Evolutionary conservation across 2,888 invertebrate genomes (phyloP).

Genomic region (Orgyia antiqua): DNA sequence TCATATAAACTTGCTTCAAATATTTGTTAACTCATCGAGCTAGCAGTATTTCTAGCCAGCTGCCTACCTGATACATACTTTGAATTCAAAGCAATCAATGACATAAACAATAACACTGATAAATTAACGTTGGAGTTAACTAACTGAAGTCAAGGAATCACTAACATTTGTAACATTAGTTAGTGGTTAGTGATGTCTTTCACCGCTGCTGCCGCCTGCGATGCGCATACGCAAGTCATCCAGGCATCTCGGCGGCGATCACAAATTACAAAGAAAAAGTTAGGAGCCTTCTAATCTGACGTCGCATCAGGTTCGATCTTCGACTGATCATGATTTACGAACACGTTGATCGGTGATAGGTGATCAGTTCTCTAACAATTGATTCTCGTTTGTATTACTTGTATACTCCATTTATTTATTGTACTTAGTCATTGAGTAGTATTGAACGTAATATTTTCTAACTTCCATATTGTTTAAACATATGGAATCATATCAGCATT

Average conservation of each 20-base stretch:
- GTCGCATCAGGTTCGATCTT: constrained; percentile 67
- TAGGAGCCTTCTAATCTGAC: constrained; percentile 72
- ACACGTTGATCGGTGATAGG: constrained; percentile 66
- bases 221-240: constrained; percentile 57
- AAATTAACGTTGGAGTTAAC: constrained; percentile 47
- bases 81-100: constrained; percentile 34
- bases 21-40: constrained; percentile 23
- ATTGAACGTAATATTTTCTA: too few relatives aligned
- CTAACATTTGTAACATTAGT: constrained; percentile 13
- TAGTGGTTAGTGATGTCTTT: constrained; percentile 47
- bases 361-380: constrained; percentile 62
- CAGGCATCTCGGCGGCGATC: constrained; percentile 63
- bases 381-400: constrained; percentile 61
- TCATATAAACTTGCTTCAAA: too few relatives aligned
- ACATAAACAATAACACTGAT: constrained; percentile 57
- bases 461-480: too few relatives aligned
- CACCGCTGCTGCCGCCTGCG: constrained; percentile 42
- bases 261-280: constrained; percentile 71
- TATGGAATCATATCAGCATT: too few relatives aligned
- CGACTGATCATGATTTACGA: constrained; percentile 74
- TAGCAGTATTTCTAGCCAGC: constrained; percentile 15
- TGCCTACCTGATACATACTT: constrained; percentile 23
- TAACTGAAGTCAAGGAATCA: constrained; percentile 40
- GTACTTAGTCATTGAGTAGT: constrained; percentile 18
- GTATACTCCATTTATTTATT: constrained; percentile 21